Percentiles rank a stretch among this genome's conserved stretches.
phyloP scores from a whole-genome alignment of 2,797 vertebrate genomes.

The Chloroceryle inda region DNA sequence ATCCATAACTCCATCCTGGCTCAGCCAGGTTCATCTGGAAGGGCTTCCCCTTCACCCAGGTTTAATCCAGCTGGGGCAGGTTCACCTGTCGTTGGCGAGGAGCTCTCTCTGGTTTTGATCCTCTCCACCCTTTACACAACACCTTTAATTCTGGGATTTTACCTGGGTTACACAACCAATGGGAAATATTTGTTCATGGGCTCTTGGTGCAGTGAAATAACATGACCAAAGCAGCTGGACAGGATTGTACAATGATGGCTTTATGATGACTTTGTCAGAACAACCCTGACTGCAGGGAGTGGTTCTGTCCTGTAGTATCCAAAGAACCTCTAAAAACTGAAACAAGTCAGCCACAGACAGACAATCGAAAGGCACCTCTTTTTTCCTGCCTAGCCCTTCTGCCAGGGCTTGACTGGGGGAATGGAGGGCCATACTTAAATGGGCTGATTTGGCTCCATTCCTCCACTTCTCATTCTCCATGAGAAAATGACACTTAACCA shows the following conservation, averaged over 20 bases:
- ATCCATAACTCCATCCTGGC: accelerated
- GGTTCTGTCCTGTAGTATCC: not conserved
- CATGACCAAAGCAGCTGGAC: not conserved
- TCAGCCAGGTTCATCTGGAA: not conserved
- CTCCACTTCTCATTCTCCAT: not conserved
- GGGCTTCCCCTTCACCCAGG: not conserved
- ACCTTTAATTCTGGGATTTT: not conserved
- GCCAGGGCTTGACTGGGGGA: not conserved
- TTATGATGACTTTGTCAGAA: not conserved
- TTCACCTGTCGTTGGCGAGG: not conserved
- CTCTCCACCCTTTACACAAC: not conserved
- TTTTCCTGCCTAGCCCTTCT: not conserved
- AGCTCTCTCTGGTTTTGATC: not conserved
- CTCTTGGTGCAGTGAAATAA: not conserved
- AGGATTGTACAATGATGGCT: not conserved
- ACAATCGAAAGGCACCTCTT: not conserved
- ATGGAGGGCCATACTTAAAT: not conserved
- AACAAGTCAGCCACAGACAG: not conserved
- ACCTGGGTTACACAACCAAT: not conserved
- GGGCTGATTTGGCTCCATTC: not conserved
- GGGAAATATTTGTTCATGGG: not conserved
- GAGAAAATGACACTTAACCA: not conserved
- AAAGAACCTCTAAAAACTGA: not conserved
- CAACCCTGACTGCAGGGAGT: not conserved
- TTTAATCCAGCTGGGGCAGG: not conserved